These are phyloP conservation scores for Rhea pennata DNA, from an alignment of 2,113 vertebrate genomes.

Conservation along the genomic window DNA sequence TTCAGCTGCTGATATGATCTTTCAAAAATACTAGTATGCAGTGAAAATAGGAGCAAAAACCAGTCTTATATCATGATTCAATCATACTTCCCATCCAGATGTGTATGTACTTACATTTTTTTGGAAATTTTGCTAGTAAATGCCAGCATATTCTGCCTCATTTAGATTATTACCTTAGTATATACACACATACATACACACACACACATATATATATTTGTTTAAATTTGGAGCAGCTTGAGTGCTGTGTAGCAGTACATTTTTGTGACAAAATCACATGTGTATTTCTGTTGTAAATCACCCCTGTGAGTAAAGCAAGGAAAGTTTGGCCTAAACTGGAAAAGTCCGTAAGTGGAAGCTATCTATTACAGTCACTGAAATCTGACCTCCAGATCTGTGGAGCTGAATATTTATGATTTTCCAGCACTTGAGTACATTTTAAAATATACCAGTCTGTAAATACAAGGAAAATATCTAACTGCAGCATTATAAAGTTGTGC, in stretches of 20 bases:
- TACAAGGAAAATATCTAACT: neutral
- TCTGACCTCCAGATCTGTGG: neutral
- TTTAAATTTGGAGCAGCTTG: neutral
- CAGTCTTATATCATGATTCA: neutral
- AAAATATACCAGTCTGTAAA: slow-evolving; percentile 29
- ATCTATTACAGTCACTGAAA: neutral
- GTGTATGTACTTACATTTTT: accelerated
- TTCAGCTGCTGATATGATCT: neutral
- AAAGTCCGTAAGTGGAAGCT: neutral
- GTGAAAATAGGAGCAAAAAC: neutral
- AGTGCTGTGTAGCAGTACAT: neutral
- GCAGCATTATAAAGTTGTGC: neutral
- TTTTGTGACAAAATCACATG: neutral
- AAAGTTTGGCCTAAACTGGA: neutral
- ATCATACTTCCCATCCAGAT: neutral
- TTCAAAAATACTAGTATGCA: neutral
- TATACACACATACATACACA: no score
- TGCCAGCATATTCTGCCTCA: neutral
- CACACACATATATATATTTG: neutral
- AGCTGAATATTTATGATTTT: slow-evolving; percentile 44
- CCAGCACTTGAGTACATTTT: slow-evolving; percentile 10
- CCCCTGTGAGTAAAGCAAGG: neutral
- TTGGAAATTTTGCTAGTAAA: neutral
- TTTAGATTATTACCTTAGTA: neutral
- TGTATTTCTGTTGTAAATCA: neutral